Base-by-base conservation (phyloP, 23 tunicate genomes). In the Corella eumyota region DNA sequence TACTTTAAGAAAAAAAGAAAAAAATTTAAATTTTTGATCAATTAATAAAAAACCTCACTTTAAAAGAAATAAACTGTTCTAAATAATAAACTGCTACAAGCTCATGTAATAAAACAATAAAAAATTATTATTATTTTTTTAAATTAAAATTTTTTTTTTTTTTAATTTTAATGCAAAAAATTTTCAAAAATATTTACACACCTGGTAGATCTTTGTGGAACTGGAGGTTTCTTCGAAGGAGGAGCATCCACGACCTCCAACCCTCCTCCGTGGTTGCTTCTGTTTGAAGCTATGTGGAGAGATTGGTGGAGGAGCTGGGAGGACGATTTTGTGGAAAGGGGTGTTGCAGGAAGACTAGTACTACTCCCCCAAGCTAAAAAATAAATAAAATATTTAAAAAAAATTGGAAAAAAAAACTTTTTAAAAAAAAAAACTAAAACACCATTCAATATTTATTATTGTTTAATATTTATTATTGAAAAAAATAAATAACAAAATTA, bases 161-260 rank as follows among this genome's bases (percentile, higher is more conserved):
- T n/a, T n/a, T n/a, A n/a, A n/a, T n/a, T n/a, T n/a, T n/a, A n/a
- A n/a, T n/a, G n/a, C n/a, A n/a, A n/a, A n/a, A n/a, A n/a, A n/a
- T n/a, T n/a, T n/a, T 51, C 6, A n/a, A 51, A 27, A 25, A 51
- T 51, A 7, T 5, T 51, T 51, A 40, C 48, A 11, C 48, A 77
- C 84, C 84, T 77, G 0, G 90, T 48, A 1, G 70, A 65, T 25
- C 90, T 66, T 57, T 68, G 76, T 2, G 87, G 87, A 35, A 77
- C 77, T 21, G 76, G 78, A 6, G 75, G 68, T 45, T 68, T 68
- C 45, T 50, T 61, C 25, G 35, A n/a, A n/a, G n/a, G n/a, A n/a
- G n/a, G n/a, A n/a, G n/a, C n/a, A n/a, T n/a, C n/a, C n/a, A n/a
- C n/a, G n/a, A n/a, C n/a, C n/a, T n/a, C n/a, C n/a, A n/a, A n/a